These are phyloP conservation scores for Hiodon alosoides DNA, from an alignment of 2,113 vertebrate species.

Conservation along the genomic window DNA sequence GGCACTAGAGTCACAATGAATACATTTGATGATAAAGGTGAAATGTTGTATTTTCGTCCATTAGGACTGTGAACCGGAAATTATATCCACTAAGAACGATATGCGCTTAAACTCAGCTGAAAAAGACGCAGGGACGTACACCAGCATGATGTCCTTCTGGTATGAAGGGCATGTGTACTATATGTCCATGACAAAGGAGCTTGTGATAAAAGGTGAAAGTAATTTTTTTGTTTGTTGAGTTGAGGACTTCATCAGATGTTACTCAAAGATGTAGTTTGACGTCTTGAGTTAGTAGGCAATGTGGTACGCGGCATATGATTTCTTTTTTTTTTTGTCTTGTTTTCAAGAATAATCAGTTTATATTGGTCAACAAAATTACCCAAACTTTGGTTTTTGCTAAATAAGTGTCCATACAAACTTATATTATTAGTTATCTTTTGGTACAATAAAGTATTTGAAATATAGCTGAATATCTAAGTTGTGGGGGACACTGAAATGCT, in stretches of 20 bases:
- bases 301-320: too few species aligned
- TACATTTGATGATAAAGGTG: background rate
- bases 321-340: too few species aligned
- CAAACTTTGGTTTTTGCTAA: too few species aligned
- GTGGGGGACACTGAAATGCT: too few species aligned
- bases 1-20: too few species aligned
- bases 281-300: too few species aligned
- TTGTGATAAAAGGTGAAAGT: conserved; percentile 27
- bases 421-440: background rate
- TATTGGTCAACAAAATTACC: too few species aligned
- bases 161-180: conserved; percentile 38
- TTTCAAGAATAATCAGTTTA: too few species aligned
- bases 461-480: too few species aligned
- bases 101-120: background rate
- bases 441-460: background rate
- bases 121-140: conserved; percentile 33
- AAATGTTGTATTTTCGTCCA: background rate
- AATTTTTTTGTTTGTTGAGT: background rate
- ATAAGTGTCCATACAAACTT: too few species aligned
- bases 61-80: conserved; percentile 1
- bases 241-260: background rate
- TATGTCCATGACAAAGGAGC: background rate
- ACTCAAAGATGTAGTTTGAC: background rate
- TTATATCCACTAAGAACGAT: rapidly evolving
- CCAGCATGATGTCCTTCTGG: conserved; percentile 37